Evolutionary conservation across 2,113 vertebrate species (phyloP).

Genomic region (Globicephala melas): DNA sequence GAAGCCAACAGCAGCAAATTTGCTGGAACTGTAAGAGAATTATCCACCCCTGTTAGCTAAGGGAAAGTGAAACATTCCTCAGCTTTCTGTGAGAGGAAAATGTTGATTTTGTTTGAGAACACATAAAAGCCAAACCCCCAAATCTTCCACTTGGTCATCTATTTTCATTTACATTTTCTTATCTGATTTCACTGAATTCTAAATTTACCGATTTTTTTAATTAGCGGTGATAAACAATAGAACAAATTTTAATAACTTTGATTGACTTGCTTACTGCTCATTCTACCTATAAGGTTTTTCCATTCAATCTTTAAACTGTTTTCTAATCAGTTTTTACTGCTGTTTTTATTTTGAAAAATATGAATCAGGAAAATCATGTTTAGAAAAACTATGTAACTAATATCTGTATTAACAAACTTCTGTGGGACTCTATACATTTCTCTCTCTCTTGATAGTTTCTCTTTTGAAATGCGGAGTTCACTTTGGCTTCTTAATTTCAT

Average conservation of each 20-base stretch:
- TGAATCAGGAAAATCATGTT: background rate
- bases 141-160: background rate
- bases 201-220: background rate
- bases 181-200: background rate
- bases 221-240: background rate
- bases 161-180: background rate
- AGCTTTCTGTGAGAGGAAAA: background rate
- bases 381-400: background rate
- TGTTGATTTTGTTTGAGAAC: background rate
- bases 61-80: too few relatives aligned
- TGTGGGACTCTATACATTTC: background rate
- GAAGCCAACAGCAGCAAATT: constrained; percentile 85
- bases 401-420: background rate
- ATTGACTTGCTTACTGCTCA: background rate
- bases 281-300: background rate
- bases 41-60: background rate
- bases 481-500: background rate
- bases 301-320: background rate
- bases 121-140: background rate
- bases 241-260: background rate
- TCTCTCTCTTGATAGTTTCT: background rate
- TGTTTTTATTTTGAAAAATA: background rate
- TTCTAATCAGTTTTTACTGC: background rate
- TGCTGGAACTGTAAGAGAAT: constrained; percentile 78
- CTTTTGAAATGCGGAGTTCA: background rate